Percentiles rank a stretch among this genome's conserved stretches.
These are phyloP conservation scores for Datnioides undecimradiatus DNA, from an alignment of 2,113 vertebrate species.

Conservation along the genomic window DNA sequence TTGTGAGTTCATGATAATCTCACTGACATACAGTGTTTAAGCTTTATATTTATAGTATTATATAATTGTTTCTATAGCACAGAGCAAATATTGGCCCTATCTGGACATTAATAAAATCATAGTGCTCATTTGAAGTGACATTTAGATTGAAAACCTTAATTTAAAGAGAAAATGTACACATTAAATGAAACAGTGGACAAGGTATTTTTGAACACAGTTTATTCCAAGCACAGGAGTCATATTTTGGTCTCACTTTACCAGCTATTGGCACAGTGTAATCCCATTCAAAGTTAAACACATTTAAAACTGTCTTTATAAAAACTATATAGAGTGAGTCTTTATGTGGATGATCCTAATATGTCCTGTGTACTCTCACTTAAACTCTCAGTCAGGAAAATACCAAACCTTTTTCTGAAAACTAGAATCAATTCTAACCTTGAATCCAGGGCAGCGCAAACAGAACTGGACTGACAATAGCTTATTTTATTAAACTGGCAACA, in stretches of 20 bases:
- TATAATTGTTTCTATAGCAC: neutral
- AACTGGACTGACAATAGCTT: constrained; percentile 72
- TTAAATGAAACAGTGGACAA: neutral
- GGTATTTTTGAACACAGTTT: constrained; percentile 75
- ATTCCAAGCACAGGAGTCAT: constrained; percentile 80
- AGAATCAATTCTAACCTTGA: constrained; percentile 46
- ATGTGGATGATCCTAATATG: constrained; percentile 55
- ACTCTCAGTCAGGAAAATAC: constrained; percentile 60
- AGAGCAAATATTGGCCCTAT: neutral
- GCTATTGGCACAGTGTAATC: constrained; percentile 68
- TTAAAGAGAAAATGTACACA: neutral
- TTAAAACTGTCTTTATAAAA: constrained; percentile 27
- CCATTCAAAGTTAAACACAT: constrained; percentile 62
- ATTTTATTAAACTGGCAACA: constrained; percentile 67
- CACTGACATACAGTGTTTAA: neutral
- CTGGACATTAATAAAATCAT: neutral
- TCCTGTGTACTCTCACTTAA: constrained; percentile 51
- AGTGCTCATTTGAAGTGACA: neutral
- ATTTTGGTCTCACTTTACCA: constrained; percentile 77
- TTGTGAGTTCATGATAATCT: neutral
- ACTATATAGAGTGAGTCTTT: constrained; percentile 35
- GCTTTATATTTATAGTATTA: neutral
- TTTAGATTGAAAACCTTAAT: neutral
- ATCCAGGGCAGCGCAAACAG: constrained; percentile 58
- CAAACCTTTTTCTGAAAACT: constrained; percentile 52